Conservation (phyloP, 2,797 vertebrate genomes). For the Staurois parvus region DNA sequence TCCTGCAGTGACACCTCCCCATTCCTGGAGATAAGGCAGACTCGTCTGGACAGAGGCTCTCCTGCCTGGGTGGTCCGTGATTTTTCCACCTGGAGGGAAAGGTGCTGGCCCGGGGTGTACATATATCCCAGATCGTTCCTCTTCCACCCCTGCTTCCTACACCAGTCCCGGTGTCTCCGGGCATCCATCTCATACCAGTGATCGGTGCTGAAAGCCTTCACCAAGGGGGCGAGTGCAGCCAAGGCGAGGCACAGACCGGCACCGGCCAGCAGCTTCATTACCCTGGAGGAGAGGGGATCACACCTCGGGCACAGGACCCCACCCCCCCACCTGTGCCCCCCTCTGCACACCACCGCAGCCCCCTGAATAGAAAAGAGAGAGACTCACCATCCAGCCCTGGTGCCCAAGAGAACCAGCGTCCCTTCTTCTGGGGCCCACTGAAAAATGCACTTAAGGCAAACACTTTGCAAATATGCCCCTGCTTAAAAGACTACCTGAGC, state of each 20-base stretch:
- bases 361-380: no score
- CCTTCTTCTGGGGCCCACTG: no score
- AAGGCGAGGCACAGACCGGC: slow-evolving; percentile 87
- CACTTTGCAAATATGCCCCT: no score
- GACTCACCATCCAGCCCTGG: no score
- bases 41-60: background rate
- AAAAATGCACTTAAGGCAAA: no score
- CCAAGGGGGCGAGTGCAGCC: slow-evolving; percentile 85
- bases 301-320: slow-evolving; percentile 66
- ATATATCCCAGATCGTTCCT: slow-evolving; percentile 90
- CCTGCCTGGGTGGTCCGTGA: background rate
- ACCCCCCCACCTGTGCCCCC: no score
- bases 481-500: no score
- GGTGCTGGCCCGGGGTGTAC: slow-evolving; percentile 88
- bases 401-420: no score
- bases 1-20: background rate
- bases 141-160: slow-evolving; percentile 90
- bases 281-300: slow-evolving; percentile 65
- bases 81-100: slow-evolving; percentile 73
- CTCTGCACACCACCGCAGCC: no score
- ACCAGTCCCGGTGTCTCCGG: slow-evolving; percentile 88
- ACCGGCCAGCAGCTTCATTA: slow-evolving; percentile 89
- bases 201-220: slow-evolving; percentile 91
- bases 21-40: slow-evolving; percentile 14
- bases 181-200: no score